Evolutionary conservation across 2,888 invertebrate genomes (phyloP).

Genomic region (Eubasilissa splendida): DNA sequence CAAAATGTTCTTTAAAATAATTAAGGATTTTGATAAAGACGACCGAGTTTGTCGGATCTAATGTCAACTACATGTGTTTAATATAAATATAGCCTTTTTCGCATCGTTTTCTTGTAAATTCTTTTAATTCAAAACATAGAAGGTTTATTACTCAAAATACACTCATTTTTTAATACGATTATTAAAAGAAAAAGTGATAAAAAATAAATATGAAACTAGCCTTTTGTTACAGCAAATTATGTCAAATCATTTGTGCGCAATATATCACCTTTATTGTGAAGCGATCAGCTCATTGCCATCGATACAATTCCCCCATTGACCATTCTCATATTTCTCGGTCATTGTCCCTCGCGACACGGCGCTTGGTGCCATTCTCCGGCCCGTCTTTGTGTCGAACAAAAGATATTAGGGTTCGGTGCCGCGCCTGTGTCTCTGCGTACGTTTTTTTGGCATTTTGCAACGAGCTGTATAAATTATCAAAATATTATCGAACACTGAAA

Average conservation of each 20-base stretch:
- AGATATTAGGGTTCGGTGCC: slow-evolving; percentile 39
- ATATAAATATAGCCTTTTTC: too few relatives aligned
- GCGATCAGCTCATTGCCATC: not conserved
- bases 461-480: slow-evolving; percentile 14
- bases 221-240: not conserved
- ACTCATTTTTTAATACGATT: too few relatives aligned
- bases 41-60: too few relatives aligned
- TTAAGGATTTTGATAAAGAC: too few relatives aligned
- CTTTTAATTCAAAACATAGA: too few relatives aligned
- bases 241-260: slow-evolving; percentile 19
- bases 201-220: too few relatives aligned
- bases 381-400: slow-evolving; percentile 43
- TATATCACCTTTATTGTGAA: slow-evolving; percentile 1
- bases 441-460: slow-evolving; percentile 18
- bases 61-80: too few relatives aligned
- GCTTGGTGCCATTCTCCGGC: slow-evolving; percentile 24
- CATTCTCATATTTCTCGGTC: slow-evolving; percentile 30
- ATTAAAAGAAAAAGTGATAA: too few relatives aligned
- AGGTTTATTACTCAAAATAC: too few relatives aligned
- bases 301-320: slow-evolving; percentile 7
- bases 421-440: slow-evolving; percentile 18
- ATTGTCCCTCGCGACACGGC: slow-evolving; percentile 22
- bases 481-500: slow-evolving; percentile 12
- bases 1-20: too few relatives aligned
- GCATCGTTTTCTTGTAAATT: too few relatives aligned